Conservation (phyloP, 37 sponge, comb jelly and placozoan species). For the Aplysina aerophoba region DNA sequence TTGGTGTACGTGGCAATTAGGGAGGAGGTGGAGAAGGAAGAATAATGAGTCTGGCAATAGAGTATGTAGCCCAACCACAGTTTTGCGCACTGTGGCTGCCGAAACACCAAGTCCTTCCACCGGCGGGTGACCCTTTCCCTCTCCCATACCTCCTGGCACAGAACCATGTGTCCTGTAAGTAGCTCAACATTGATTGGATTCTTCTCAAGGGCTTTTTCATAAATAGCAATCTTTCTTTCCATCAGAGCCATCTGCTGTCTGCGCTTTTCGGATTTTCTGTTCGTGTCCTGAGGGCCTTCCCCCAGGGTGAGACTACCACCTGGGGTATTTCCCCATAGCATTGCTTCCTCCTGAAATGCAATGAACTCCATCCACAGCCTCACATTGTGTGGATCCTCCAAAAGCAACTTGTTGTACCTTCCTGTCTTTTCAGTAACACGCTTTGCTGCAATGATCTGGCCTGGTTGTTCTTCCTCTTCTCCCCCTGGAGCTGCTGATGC, state of each 20-base stretch:
- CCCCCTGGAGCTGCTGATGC: neutral
- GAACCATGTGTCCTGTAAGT: conserved; percentile 66
- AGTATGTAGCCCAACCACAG: conserved; percentile 78
- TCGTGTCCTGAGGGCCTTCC: neutral
- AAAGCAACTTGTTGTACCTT: conserved; percentile 54
- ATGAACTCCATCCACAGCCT: conserved; percentile 81
- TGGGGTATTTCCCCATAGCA: conserved; percentile 39
- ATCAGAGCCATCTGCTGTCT: conserved; percentile 37
- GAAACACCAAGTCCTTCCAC: conserved; percentile 86
- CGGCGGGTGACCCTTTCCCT: conserved; percentile 44
- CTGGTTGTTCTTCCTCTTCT: conserved; percentile 5
- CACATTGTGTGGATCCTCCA: conserved; percentile 68
- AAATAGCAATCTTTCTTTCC: conserved; percentile 87
- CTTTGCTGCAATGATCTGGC: conserved; percentile 34
- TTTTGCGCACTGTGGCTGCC: conserved; percentile 56
- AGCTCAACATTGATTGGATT: conserved; percentile 77
- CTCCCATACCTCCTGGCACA: conserved; percentile 69
- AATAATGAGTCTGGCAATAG: conserved; percentile 68
- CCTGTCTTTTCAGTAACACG: conserved; percentile 40
- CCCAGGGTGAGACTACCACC: conserved; percentile 3
- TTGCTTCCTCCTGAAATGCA: conserved; percentile 59
- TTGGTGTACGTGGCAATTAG: conserved; percentile 56
- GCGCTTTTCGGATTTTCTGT: neutral
- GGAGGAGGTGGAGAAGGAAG: conserved; percentile 51
- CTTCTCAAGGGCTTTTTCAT: conserved; percentile 77